phyloP scores from a whole-genome alignment of 2,797 vertebrate species.

The Oryzias sinensis region DNA sequence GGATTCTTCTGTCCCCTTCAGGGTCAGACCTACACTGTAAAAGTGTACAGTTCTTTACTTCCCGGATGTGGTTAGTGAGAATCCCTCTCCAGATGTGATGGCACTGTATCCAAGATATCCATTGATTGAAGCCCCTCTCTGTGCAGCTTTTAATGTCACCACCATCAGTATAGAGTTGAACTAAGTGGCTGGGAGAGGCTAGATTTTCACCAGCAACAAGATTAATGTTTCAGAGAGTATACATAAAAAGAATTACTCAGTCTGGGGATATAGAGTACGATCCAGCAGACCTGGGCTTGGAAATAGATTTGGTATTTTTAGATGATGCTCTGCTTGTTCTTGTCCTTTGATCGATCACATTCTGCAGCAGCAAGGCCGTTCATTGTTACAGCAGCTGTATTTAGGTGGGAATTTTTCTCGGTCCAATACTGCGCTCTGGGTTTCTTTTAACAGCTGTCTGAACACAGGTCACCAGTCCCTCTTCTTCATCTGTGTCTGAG shows the following conservation, averaged over 20 bases:
- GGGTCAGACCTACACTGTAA: constrained; percentile 22
- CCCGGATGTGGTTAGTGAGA: constrained; percentile 1
- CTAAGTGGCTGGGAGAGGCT: constrained; percentile 31
- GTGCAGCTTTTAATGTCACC: constrained; percentile 29
- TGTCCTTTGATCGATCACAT: constrained; percentile 60
- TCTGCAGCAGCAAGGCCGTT: constrained; percentile 37
- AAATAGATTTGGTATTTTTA: constrained; percentile 64
- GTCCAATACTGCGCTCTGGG: constrained; percentile 43
- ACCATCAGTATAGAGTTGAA: constrained; percentile 36
- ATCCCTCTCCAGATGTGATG: constrained; percentile 14
- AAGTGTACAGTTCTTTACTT: constrained; percentile 29
- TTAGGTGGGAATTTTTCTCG: constrained; percentile 45
- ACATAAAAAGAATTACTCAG: constrained; percentile 19
- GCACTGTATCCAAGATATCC: constrained; percentile 30
- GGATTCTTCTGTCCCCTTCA: constrained; percentile 4
- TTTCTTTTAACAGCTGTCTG: constrained; percentile 54
- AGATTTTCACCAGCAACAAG: constrained; percentile 20
- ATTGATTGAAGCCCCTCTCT: constrained; percentile 25
- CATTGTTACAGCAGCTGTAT: constrained; percentile 50
- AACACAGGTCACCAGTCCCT: constrained; percentile 41
- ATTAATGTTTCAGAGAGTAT: constrained; percentile 11
- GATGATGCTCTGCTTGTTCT: constrained; percentile 44
- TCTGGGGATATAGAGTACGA: constrained; percentile 48
- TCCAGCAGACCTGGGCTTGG: constrained; percentile 39
- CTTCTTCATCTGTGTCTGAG: constrained; percentile 33